phyloP scores from a whole-genome alignment of 2,888 invertebrate genomes.

The Monopis laevigella region DNA sequence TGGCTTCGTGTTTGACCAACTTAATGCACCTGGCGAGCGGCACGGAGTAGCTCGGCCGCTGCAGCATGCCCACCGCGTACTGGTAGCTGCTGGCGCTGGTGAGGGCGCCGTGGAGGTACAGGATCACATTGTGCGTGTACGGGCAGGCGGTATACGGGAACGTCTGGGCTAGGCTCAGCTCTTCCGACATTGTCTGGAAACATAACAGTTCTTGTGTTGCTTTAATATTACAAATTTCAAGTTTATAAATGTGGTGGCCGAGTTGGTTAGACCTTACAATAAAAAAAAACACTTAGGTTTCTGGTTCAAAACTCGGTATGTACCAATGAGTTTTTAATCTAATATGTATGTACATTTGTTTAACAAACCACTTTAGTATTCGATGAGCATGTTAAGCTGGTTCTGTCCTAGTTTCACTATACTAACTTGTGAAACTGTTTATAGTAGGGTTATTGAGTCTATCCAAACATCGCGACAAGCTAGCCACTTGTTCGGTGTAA shows the following conservation, averaged over 20 bases:
- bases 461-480: too few relatives aligned
- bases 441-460: too few relatives aligned
- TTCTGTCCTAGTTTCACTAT: too few relatives aligned
- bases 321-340: too few relatives aligned
- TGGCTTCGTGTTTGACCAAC: conserved; percentile 17
- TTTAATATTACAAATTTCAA: background rate
- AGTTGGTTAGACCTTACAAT: too few relatives aligned
- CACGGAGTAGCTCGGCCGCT: conserved; percentile 32
- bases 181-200: conserved; percentile 29
- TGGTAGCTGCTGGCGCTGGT: conserved; percentile 11
- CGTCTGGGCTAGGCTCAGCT: conserved; percentile 22
- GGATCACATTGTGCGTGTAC: conserved; percentile 24
- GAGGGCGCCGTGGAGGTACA: conserved; percentile 16
- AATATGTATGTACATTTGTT: too few relatives aligned
- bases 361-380: too few relatives aligned
- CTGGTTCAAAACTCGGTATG: too few relatives aligned
- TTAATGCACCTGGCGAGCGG: conserved; percentile 37
- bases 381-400: too few relatives aligned
- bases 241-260: too few relatives aligned
- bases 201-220: background rate
- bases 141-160: conserved; percentile 20
- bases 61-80: conserved; percentile 26
- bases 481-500: too few relatives aligned
- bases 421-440: too few relatives aligned
- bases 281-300: background rate